Evolutionary conservation across 2,888 invertebrate genomes (phyloP).

Genomic region (Dolichomitus sp.): DNA sequence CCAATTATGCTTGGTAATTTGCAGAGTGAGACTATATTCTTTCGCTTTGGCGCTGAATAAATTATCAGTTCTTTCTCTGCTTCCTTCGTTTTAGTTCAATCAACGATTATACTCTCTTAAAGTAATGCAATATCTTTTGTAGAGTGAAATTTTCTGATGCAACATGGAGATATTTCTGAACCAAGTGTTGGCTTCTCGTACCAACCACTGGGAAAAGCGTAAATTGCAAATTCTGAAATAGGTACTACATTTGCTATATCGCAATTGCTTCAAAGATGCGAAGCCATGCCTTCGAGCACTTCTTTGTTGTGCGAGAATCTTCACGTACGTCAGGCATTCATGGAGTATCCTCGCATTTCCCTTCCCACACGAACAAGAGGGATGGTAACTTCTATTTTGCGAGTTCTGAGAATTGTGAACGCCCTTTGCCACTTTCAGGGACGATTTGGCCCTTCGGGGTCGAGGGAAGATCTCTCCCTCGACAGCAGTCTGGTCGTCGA

Average conservation of each 20-base stretch:
- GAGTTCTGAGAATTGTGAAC: constrained; percentile 46
- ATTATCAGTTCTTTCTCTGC: constrained; percentile 27
- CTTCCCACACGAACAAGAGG: constrained; percentile 3
- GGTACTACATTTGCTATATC: neutral
- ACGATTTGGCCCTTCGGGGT: constrained; percentile 48
- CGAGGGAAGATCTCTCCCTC: constrained; percentile 55
- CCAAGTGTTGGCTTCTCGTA: neutral
- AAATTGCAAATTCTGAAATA: neutral
- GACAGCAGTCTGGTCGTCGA: constrained; percentile 46
- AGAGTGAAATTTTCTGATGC: constrained; percentile 27
- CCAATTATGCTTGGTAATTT: constrained; percentile 60
- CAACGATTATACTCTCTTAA: constrained; percentile 22
- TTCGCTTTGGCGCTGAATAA: constrained; percentile 61
- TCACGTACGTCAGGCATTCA: constrained; percentile 21
- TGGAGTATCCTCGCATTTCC: constrained; percentile 26
- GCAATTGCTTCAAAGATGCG: neutral
- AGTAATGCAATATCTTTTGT: constrained; percentile 33
- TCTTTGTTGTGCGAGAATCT: constrained; percentile 13
- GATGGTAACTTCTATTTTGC: constrained; percentile 38
- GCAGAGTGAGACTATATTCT: constrained; percentile 24
- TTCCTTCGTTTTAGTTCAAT: constrained; percentile 34
- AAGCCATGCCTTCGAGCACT: neutral
- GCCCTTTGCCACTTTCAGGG: constrained; percentile 57
- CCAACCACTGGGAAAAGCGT: neutral
- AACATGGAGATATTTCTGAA: neutral